phyloP scores from a whole-genome alignment of 2,888 invertebrate species.

The Invenusta paracnida region DNA sequence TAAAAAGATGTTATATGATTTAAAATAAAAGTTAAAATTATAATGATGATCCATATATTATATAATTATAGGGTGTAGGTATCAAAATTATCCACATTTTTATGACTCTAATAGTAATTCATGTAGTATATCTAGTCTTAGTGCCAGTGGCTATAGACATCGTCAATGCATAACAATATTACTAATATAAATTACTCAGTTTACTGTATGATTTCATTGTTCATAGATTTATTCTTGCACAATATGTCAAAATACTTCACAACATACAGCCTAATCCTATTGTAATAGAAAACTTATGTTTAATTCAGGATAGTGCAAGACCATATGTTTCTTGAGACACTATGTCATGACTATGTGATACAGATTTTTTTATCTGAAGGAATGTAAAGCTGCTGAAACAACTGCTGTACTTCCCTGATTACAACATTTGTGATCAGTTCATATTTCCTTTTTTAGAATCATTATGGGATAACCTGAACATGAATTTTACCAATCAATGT shows the following conservation, averaged over 20 bases:
- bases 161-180: background rate
- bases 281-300: constrained; percentile 18
- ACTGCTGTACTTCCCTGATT: background rate
- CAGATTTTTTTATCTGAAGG: constrained; percentile 6
- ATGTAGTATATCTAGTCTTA: no score
- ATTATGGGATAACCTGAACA: background rate
- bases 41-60: no score
- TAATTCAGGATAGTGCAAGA: constrained; percentile 15
- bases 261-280: constrained; percentile 7
- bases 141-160: no score
- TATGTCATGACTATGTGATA: no score
- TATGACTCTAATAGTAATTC: background rate
- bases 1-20: no score
- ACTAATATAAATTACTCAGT: constrained; percentile 8
- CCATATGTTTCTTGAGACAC: constrained; percentile 2
- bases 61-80: no score
- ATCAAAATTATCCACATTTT: background rate
- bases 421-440: constrained; percentile 13
- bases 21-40: no score
- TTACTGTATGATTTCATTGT: background rate
- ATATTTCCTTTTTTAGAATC: background rate
- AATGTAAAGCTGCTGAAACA: constrained; percentile 17
- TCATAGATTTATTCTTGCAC: constrained; percentile 1
- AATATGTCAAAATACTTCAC: constrained; percentile 15
- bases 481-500: background rate